Evolutionary conservation across 2,888 invertebrate genomes (phyloP), one percentile per base, ranked within the genome.

Genomic region (Alcis repandata): DNA sequence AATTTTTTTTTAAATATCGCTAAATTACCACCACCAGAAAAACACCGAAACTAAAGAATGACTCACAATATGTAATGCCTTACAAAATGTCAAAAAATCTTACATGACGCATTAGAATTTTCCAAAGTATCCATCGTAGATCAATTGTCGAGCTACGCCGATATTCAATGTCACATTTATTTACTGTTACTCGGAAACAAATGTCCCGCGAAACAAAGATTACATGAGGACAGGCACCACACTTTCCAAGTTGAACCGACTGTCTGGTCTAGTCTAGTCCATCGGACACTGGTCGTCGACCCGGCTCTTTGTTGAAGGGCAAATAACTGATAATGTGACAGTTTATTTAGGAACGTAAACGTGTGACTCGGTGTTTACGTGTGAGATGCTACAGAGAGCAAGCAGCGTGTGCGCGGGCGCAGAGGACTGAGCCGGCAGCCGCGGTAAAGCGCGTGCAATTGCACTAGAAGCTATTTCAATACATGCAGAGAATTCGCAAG

Each of bases 401-500:
- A 79, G 82, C 87, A 77, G 81, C 88, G 79, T 82, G 79, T 80
- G 85, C 77, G 72, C 84, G 82, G 80, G 76, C 81, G 85, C 79
- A 78, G 81, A 79, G 80, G 75, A 88, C 90, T 88, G 87, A 87
- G 83, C 82, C 78, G 76, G 80, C 80, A 78, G 77, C 74, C 79
- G 78, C 78, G 76, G 79, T 78, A 79, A 79, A 74, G 68, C 71
- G 82, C 79, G 78, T 78, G 79, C 83, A 85, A 82, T 82, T 86
- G 85, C 85, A 85, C 79, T 87, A 79, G 79, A 85, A 83, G 90
- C 89, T 91, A 91, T 92, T 92, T 92, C 88, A 89, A 90, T 90
- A 84, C 90, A 86, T 80, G 83, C 77, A 83, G 80, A 76, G 87
- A 90, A 91, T 91, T 89, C 79, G 88, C 89, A 84, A 89, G 83